Evolutionary conservation across 1,140 invertebrate species (phyloP), one percentile per base, ranked within the genome.

Genomic region (Saxidomus purpurata): DNA sequence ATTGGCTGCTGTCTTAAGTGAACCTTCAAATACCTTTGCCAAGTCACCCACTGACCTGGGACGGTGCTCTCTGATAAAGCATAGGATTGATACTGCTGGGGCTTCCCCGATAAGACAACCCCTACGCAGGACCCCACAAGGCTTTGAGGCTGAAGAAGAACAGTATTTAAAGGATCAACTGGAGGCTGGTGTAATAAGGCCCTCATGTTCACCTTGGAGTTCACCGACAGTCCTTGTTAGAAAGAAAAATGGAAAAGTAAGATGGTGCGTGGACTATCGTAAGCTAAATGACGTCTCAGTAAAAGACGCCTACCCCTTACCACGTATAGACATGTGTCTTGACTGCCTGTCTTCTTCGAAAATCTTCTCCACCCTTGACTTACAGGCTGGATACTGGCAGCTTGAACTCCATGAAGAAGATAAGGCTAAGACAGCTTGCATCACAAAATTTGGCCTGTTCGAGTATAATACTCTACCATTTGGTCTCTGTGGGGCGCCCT

Each of bases 201-300:
- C 92, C 83, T 93, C 95, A 63, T 89, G 90, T 89, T 95, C 94
- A 15, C 94, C 96, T 47, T 97, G 96, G 96, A 96, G 95, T 9
- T 96, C 96, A 6, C 96, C 96, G 2, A 90, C 96, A 13, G 96
- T 97, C 0, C 93, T 95, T 8, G 95, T 96, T 0, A 31, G 93
- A 22, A 80, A 77, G 38, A 87, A 67, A 34, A 40, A 79, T 87
- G 74, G 74, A 0, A 49, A 31, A 63, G 36, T 77, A 6, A 59
- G 74, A 31, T 34, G 28, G 34, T 87, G 84, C 49, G 47, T 87
- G 1, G 84, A 84, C 38, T 84, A 69, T 43, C 59, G 61, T 34
- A 13, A 69, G 25, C 61, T 84, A 11, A 84, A 84, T 40, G 71
- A 52, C 28, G 52, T n/a, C 15, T 55, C 86, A 59, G 15, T 80